These are phyloP conservation scores for Tachina grossa DNA, from an alignment of 2,888 invertebrate genomes.

Conservation along the genomic window DNA sequence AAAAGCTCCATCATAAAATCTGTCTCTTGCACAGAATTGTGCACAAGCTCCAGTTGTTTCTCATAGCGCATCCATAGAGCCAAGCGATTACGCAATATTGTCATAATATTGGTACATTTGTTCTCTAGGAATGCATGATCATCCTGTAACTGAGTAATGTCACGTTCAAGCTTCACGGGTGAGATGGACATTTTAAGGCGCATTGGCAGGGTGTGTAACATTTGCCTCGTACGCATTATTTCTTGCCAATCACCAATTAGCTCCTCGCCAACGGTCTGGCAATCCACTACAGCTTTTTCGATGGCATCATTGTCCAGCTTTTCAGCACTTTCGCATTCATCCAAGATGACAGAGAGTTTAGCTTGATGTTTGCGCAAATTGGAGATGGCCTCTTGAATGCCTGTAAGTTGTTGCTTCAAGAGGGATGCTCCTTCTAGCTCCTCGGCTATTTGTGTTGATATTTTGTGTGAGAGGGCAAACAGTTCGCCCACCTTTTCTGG, in stretches of 20 bases:
- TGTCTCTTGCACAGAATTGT: constrained; percentile 91
- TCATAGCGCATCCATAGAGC: constrained; percentile 91
- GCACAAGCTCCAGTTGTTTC: constrained; percentile 89
- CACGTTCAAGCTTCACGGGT: constrained; percentile 89
- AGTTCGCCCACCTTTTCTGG: constrained; percentile 90
- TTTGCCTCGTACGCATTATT: constrained; percentile 88
- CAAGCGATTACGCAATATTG: constrained; percentile 86
- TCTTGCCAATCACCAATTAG: constrained; percentile 90
- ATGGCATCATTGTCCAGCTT: constrained; percentile 90
- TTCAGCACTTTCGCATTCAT: constrained; percentile 89
- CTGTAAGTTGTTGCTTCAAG: constrained; percentile 89
- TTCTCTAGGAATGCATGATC: constrained; percentile 89
- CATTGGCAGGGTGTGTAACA: constrained; percentile 90
- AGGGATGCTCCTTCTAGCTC: constrained; percentile 90
- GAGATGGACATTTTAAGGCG: constrained; percentile 90
- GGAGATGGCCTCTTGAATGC: constrained; percentile 88
- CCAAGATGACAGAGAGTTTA: constrained; percentile 86
- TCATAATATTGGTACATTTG: constrained; percentile 87
- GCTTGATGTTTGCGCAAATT: constrained; percentile 88
- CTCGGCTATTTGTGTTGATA: constrained; percentile 89
- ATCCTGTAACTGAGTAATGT: constrained; percentile 89
- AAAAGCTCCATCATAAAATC: constrained; percentile 94
- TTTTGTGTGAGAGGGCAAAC: constrained; percentile 87
- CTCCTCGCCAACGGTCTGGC: constrained; percentile 88
- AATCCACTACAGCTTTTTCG: constrained; percentile 89